Base-by-base conservation (phyloP, 2,888 invertebrate species). In the Tetrapedia diversipes region DNA sequence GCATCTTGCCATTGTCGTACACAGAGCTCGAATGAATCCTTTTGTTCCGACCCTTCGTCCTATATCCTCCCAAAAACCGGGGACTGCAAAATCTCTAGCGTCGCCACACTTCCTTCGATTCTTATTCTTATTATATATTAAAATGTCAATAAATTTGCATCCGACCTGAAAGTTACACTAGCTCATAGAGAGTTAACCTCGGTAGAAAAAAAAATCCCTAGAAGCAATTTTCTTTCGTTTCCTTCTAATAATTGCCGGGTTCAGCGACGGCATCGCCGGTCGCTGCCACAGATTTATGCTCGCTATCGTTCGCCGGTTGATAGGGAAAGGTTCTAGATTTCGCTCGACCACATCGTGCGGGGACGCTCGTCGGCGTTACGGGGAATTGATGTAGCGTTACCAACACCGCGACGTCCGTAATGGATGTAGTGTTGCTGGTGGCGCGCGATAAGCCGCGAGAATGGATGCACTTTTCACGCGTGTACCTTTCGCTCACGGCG, bases 391-490 rank as follows among this genome's bases (percentile, higher is more conserved):
- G 75, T 75, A 73, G 75, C 75, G 75, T 73, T 75, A 73, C 75
- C 73, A 75, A 75, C 75, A 60, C 65, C 75, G 53, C 65, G 75
- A 75, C 75, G 65, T 29, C 32, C 24, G 60, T 73, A 75, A 75
- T 75, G 75, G 47, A 75, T 75, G 75, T 75, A 65, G 73, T 73
- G 75, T 73, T 75, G 75, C 65, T 73, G 73, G 73, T 75, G 73
- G 74, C 59, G 59, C 53, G 34, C 75, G 75, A 75, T 75, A 75
- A 75, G 75, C 75, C 60, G 59, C 45, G 59, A 73, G 74, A 73
- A 75, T 75, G 75, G 65, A 75, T 75, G 75, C 75, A 75, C 75
- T 75, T 75, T 75, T 75, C 75, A 75, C 75, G 74, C 75, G 49
- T 75, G 75, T 75, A 75, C 39, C 68, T 54, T 75, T 69, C 68